Evolutionary conservation across 2,888 invertebrate genomes (phyloP), one percentile per base, ranked within the genome.

Genomic region (Sicus ferrugineus): DNA sequence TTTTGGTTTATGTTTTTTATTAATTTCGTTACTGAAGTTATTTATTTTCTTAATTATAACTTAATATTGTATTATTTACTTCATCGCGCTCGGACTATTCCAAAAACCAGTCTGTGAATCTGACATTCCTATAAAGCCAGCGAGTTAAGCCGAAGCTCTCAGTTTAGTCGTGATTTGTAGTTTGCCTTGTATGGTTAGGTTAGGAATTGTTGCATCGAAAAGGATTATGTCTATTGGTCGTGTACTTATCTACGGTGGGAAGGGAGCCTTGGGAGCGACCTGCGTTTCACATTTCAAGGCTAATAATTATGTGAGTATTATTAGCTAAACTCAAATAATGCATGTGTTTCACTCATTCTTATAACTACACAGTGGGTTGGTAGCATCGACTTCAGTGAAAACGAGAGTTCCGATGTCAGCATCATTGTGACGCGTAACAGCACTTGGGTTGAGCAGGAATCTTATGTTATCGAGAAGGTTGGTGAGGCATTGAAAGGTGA

Each of bases 231-330:
- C 88, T 74, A 86, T 87, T 69, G 91, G 92, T 80, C 90, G 90
- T 81, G 91, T 98, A 73, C 86, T 98, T 71, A 90, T 98, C 76
- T 98, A 98, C 84, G 98, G 98, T 70, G 98, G 98, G 50, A 92
- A 92, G 84, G 98, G 98, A 72, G 98, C 98, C 61, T 88, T 98
- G 67, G 98, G 98, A 61, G 92, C 94, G 2, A 91, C 91, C 54
- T 93, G 95, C 82, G 93, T 98, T 19, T 90, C 92, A 28, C 90
- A 93, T 82, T 97, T 98, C 83, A 97, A 97, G 86, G 88, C 91
- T 2, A 91, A 94, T 69, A 94, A 95, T 84, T 98, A 91, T 89
- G 94, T 94, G 87, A 88, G 90, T 86, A 68, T 21, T 50, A 52
- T n/a, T n/a, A 1, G 52, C 26, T 11, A 38, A 14, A n/a, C 21